Evolutionary conservation across 2,888 invertebrate genomes (phyloP), one percentile per base, ranked within the genome.

Genomic region (Zaprionus lineosus): DNA sequence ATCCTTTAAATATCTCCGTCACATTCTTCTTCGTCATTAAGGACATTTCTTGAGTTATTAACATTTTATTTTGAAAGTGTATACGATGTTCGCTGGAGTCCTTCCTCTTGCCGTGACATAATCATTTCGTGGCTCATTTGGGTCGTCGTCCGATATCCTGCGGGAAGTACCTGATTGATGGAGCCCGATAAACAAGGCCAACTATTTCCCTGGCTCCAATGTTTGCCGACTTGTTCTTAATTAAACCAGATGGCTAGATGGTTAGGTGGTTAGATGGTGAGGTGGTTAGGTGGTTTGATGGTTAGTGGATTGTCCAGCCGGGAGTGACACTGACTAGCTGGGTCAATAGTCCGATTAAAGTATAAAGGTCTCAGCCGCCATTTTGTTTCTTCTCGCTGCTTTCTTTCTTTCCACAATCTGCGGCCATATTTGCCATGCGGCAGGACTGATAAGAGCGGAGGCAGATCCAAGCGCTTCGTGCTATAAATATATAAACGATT

Each of bases 161-260:
- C 55, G 62, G 75, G 81, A 76, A 69, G 75, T 68, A 61, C 18
- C 57, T 69, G 82, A 65, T 67, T 71, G 74, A 82, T 82, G 64
- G 71, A 50, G 63, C 61, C 75, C 73, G 81, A 79, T 79, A 83
- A 79, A 76, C 84, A 83, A 79, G 78, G 82, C 75, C 70, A 84
- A 77, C 78, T 82, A 83, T 74, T 81, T 72, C 63, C 65, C 60
- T 74, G 78, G 60, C 63, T 71, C 39, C 52, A 58, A 56, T 79
- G 71, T 79, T 79, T 79, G 68, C 57, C 63, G 48, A 83, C 81
- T 79, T 76, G 77, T 79, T 79, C 84, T 83, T 79, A 79, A 79
- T 79, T 79, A 79, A 79, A 81, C 81, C 84, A 82, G 70, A 63
- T 75, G n/a, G n/a, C n/a, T n/a, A n/a, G n/a, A n/a, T n/a, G n/a